Percentiles rank a stretch among this genome's conserved stretches.
phyloP scores from a whole-genome alignment of 2,888 invertebrate genomes.

The Philaethria dido region DNA sequence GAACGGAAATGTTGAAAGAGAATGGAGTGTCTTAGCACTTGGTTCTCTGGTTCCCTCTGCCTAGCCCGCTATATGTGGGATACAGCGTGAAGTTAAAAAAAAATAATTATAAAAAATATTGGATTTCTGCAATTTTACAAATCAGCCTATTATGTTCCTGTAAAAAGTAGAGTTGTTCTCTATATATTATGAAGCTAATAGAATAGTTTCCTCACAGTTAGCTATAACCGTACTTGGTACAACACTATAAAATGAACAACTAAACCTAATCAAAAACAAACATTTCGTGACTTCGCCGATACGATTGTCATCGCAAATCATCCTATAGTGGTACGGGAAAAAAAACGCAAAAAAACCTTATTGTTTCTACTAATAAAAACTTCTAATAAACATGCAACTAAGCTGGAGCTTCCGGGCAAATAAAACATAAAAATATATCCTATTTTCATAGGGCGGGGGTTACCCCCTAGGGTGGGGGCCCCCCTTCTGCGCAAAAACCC shows the following conservation, averaged over 20 bases:
- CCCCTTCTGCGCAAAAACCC: conserved; percentile 83
- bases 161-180: no score
- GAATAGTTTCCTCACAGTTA: not conserved
- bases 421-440: conserved; percentile 85
- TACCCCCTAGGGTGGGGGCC: conserved; percentile 50
- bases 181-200: not conserved
- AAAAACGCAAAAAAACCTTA: conserved; percentile 63
- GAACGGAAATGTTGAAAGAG: no score
- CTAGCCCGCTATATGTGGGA: no score
- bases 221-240: conserved; percentile 10
- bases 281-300: conserved; percentile 72
- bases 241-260: conserved; percentile 44
- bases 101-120: no score
- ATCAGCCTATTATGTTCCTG: no score
- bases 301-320: conserved; percentile 71
- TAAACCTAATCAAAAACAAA: conserved; percentile 57
- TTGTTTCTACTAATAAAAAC: conserved; percentile 82
- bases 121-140: no score
- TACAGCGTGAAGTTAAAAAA: no score
- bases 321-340: conserved; percentile 43
- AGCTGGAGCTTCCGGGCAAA: conserved; percentile 83
- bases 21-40: no score
- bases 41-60: no score
- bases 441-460: conserved; percentile 83
- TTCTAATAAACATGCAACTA: conserved; percentile 84